Percentiles rank a stretch among this genome's conserved stretches.
These are phyloP conservation scores for Galago senegalensis DNA, from an alignment of 2,797 vertebrate genomes.

Conservation along the genomic window DNA sequence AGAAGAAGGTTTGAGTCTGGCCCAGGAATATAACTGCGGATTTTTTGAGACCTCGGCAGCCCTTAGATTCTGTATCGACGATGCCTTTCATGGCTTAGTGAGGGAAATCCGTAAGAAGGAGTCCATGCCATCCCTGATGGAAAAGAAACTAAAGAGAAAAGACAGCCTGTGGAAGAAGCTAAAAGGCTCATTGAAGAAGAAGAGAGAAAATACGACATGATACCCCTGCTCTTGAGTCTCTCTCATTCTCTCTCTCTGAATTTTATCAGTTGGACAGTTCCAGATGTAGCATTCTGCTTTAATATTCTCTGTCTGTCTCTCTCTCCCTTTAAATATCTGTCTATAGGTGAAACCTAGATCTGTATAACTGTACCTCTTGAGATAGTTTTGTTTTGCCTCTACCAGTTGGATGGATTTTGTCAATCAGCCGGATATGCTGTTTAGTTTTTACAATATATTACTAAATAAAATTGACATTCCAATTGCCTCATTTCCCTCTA, in stretches of 20 bases:
- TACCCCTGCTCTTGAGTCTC: not conserved
- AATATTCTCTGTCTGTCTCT: not conserved
- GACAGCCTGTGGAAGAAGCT: slow-evolving; percentile 89
- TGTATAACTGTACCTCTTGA: slow-evolving; percentile 68
- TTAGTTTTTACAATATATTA: slow-evolving; percentile 82
- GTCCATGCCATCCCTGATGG: slow-evolving; percentile 78
- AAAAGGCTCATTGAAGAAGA: slow-evolving; percentile 89
- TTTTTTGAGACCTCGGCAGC: slow-evolving; percentile 91
- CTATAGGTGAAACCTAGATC: slow-evolving; percentile 67
- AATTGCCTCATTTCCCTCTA: slow-evolving; percentile 83
- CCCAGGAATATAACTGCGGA: slow-evolving; percentile 88
- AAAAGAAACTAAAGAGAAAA: slow-evolving; percentile 88
- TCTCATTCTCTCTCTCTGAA: slow-evolving; percentile 58
- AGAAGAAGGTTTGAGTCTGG: slow-evolving; percentile 89
- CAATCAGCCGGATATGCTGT: slow-evolving; percentile 77
- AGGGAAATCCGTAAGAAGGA: slow-evolving; percentile 89
- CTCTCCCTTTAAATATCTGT: not conserved
- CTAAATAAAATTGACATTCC: slow-evolving; percentile 85
- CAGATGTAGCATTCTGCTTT: slow-evolving; percentile 61
- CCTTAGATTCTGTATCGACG: slow-evolving; percentile 89
- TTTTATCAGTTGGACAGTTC: slow-evolving; percentile 63
- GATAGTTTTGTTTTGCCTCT: slow-evolving; percentile 77
- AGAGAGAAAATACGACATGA: slow-evolving; percentile 87
- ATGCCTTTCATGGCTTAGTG: slow-evolving; percentile 89
- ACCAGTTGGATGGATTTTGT: slow-evolving; percentile 79